phyloP scores from a whole-genome alignment of 2,888 invertebrate genomes.

The Antheraea assamensis region DNA sequence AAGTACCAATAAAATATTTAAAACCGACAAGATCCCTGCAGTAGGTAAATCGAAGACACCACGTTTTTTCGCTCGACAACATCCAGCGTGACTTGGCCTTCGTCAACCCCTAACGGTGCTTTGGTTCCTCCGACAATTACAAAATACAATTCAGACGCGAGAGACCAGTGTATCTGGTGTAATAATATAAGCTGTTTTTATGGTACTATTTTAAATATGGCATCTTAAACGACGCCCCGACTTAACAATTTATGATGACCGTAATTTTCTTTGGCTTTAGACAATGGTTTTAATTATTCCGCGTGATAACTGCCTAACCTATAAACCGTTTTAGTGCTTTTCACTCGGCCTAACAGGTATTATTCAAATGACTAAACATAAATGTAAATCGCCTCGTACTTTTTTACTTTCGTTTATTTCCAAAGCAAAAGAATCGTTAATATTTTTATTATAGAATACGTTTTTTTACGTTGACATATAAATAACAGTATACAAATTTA shows the following conservation, averaged over 20 bases:
- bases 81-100: slow-evolving; percentile 50
- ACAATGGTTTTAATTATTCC: slow-evolving; percentile 79
- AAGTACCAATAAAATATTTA: slow-evolving; percentile 79
- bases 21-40: slow-evolving; percentile 60
- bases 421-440: slow-evolving; percentile 29
- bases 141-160: slow-evolving; percentile 9
- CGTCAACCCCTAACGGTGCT: slow-evolving; percentile 20
- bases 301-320: slow-evolving; percentile 68
- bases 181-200: slow-evolving; percentile 65
- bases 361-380: slow-evolving; percentile 45
- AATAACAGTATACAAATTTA: neutral
- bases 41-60: slow-evolving; percentile 63
- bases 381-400: slow-evolving; percentile 33
- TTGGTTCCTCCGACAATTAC: neutral
- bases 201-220: slow-evolving; percentile 77
- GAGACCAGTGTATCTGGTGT: slow-evolving; percentile 42
- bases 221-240: slow-evolving; percentile 58
- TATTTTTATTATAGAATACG: neutral
- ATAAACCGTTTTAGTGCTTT: slow-evolving; percentile 61
- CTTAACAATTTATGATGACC: slow-evolving; percentile 68
- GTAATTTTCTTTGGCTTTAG: slow-evolving; percentile 69
- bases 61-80: slow-evolving; percentile 55
- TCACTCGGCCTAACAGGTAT: slow-evolving; percentile 51
- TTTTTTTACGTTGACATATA: neutral
- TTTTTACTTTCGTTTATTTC: slow-evolving; percentile 20